phyloP scores from a whole-genome alignment of 2,113 vertebrate genomes.

The Ardeotis arabs region DNA sequence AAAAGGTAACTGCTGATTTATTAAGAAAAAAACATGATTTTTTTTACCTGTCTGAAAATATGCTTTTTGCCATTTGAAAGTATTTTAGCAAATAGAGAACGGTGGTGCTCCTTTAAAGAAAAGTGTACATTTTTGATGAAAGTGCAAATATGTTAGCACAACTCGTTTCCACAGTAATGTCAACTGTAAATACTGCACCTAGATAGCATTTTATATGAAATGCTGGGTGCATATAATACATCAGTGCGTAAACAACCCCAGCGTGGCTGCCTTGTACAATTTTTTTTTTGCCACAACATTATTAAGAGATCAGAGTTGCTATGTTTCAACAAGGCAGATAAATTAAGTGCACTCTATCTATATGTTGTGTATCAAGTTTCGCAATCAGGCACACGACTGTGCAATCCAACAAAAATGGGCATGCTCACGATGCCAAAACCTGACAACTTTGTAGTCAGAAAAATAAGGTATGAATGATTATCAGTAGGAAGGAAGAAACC shows the following conservation, averaged over 20 bases:
- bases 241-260: neutral
- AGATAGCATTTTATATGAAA: neutral
- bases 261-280: neutral
- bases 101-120: neutral
- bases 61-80: neutral
- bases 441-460: neutral
- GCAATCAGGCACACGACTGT: neutral
- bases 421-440: neutral
- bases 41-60: neutral
- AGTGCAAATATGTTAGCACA: neutral
- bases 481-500: neutral
- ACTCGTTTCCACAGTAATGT: neutral
- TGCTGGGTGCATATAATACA: neutral
- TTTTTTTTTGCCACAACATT: neutral
- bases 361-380: neutral
- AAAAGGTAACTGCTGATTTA: neutral
- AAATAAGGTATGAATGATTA: neutral
- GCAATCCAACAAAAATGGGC: neutral
- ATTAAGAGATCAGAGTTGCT: neutral
- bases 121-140: rapidly evolving
- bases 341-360: neutral
- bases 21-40: neutral
- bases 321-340: neutral
- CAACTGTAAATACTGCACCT: neutral
- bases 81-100: neutral